These are phyloP conservation scores for Leptopilina syphax DNA, from an alignment of 2,888 invertebrate species.

Conservation along the genomic window DNA sequence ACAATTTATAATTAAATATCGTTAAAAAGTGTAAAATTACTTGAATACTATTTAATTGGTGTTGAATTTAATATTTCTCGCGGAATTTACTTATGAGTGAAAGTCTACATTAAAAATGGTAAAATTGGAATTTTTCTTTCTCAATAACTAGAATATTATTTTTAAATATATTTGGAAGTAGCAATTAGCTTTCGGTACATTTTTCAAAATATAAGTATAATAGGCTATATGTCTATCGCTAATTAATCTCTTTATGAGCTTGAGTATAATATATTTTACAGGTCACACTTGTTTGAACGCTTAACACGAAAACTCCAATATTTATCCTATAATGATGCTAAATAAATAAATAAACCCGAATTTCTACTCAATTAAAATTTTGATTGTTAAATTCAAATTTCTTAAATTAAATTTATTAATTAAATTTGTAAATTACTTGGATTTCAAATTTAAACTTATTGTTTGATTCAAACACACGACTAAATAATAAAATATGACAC, in stretches of 20 bases:
- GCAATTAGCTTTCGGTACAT: constrained; percentile 6
- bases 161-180: not conserved
- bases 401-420: too few relatives aligned
- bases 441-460: not conserved
- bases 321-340: not conserved
- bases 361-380: not conserved
- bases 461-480: too few relatives aligned
- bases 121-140: too few relatives aligned
- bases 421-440: not conserved
- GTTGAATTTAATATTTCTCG: too few relatives aligned
- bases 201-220: constrained; percentile 24
- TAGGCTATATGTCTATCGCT: not conserved
- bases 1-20: too few relatives aligned
- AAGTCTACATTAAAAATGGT: too few relatives aligned
- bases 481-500: too few relatives aligned
- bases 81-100: too few relatives aligned
- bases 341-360: constrained; percentile 21
- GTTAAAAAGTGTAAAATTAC: too few relatives aligned
- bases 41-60: too few relatives aligned
- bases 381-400: not conserved
- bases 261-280: constrained; percentile 12
- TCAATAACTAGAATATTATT: not conserved
- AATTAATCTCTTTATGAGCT: constrained; percentile 19
- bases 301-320: not conserved
- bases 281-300: constrained; percentile 8